phyloP scores from a whole-genome alignment of 1,140 invertebrate species.

The Anastrepha ludens region DNA sequence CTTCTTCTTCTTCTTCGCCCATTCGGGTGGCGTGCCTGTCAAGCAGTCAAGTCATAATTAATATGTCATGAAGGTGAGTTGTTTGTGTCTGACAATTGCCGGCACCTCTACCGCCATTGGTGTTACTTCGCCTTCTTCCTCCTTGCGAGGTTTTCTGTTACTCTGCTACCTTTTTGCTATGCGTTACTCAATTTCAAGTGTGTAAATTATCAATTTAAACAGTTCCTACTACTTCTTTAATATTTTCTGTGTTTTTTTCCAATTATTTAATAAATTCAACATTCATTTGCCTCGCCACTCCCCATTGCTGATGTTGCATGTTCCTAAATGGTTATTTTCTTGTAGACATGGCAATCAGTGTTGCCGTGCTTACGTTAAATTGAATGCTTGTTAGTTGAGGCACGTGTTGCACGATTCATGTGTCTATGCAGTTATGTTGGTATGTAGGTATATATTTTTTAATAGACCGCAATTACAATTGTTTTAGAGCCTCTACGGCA shows the following conservation, averaged over 20 bases:
- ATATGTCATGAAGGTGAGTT: constrained; percentile 49
- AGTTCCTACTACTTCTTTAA: not conserved
- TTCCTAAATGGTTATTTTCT: not conserved
- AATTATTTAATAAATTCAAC: constrained; percentile 23
- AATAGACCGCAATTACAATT: constrained; percentile 13
- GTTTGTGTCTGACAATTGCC: constrained; percentile 33
- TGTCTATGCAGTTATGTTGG: not conserved
- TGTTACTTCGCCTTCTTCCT: not conserved
- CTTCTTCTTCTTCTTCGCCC: not conserved
- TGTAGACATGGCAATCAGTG: constrained; percentile 22
- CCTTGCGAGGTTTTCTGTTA: not conserved
- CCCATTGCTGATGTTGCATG: constrained; percentile 2
- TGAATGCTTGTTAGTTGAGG: constrained; percentile 40
- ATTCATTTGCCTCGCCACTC: not conserved
- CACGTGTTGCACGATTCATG: constrained; percentile 12
- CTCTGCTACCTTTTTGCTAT: constrained; percentile 33
- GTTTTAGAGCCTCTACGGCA: not conserved
- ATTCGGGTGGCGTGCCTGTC: constrained; percentile 6
- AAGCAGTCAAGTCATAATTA: constrained; percentile 36
- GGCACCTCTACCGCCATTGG: not conserved
- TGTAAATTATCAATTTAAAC: constrained; percentile 44
- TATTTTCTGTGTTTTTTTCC: not conserved
- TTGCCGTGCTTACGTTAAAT: constrained; percentile 29
- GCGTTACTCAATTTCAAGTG: constrained; percentile 9
- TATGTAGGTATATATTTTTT: not conserved